Percentiles rank a stretch among this genome's conserved stretches.
Evolutionary conservation across 2,888 invertebrate genomes (phyloP).

Genomic region (Lasioglossum marginatum): DNA sequence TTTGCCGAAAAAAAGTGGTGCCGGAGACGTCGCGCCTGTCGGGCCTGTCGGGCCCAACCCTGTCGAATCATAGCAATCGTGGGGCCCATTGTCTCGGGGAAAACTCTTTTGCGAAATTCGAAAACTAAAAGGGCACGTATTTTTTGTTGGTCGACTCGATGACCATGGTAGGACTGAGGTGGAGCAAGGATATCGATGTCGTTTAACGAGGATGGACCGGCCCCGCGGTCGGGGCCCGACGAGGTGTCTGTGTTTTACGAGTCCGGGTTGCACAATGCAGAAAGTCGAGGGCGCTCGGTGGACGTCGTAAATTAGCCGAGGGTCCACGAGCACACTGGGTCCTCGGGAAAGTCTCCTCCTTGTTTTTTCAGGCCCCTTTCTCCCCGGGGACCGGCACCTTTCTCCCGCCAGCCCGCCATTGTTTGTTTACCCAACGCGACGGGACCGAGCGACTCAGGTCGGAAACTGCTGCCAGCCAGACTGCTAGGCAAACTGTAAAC

Average conservation of each 20-base stretch:
- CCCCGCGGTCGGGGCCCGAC: constrained; percentile 41
- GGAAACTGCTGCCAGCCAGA: not conserved
- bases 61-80: constrained; percentile 3
- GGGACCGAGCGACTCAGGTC: not conserved
- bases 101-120: not conserved
- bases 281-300: constrained; percentile 22
- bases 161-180: not conserved
- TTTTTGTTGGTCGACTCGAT: not conserved
- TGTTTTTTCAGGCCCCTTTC: constrained; percentile 47
- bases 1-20: not conserved
- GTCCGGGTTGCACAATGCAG: constrained; percentile 55
- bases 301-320: constrained; percentile 56
- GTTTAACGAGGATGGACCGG: constrained; percentile 53
- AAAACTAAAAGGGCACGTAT: constrained; percentile 21
- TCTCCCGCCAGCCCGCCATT: constrained; percentile 41
- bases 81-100: not conserved
- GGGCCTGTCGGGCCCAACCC: not conserved
- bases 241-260: constrained; percentile 57
- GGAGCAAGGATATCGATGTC: constrained; percentile 56
- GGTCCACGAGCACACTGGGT: not conserved
- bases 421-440: constrained; percentile 40
- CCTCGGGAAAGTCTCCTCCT: constrained; percentile 33
- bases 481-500: not conserved
- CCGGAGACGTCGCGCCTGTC: not conserved
- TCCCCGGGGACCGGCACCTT: constrained; percentile 37